A percentile compares a stretch with the other conserved stretches of the same genome.
Evolutionary conservation across 2,113 vertebrate species (phyloP).

Genomic region (Origma solitaria): DNA sequence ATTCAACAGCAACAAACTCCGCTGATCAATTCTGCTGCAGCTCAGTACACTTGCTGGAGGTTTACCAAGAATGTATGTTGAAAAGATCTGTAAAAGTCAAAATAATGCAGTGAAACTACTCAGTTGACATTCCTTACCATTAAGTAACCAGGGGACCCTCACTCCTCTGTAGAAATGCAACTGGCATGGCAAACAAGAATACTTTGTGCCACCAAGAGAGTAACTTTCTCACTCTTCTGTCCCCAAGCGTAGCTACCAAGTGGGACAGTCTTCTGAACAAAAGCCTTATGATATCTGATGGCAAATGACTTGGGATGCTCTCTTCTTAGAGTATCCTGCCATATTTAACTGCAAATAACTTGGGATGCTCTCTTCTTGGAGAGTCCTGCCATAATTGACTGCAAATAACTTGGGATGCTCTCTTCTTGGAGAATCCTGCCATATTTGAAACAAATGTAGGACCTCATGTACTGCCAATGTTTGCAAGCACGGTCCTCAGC

Average conservation of each 20-base stretch:
- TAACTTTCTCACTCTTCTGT: not conserved
- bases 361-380: not conserved
- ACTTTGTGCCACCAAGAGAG: not conserved
- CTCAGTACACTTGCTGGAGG: not conserved
- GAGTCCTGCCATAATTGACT: no score
- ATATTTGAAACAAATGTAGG: not conserved
- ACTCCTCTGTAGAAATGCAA: not conserved
- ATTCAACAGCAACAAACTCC: not conserved
- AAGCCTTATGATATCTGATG: not conserved
- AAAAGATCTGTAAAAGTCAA: not conserved
- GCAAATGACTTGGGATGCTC: not conserved
- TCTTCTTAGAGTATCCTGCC: not conserved
- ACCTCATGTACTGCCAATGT: rapidly evolving
- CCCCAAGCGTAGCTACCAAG: not conserved
- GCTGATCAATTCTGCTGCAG: not conserved
- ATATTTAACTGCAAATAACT: not conserved
- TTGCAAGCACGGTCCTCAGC: not conserved
- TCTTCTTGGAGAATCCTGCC: not conserved
- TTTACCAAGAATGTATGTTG: rapidly evolving
- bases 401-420: not conserved
- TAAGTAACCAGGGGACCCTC: not conserved
- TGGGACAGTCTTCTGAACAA: not conserved
- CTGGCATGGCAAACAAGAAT: not conserved
- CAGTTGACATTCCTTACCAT: not conserved
- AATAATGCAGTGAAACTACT: not conserved